phyloP scores from a whole-genome alignment of 2,888 invertebrate genomes.

The Drosophila parthenogenetica region DNA sequence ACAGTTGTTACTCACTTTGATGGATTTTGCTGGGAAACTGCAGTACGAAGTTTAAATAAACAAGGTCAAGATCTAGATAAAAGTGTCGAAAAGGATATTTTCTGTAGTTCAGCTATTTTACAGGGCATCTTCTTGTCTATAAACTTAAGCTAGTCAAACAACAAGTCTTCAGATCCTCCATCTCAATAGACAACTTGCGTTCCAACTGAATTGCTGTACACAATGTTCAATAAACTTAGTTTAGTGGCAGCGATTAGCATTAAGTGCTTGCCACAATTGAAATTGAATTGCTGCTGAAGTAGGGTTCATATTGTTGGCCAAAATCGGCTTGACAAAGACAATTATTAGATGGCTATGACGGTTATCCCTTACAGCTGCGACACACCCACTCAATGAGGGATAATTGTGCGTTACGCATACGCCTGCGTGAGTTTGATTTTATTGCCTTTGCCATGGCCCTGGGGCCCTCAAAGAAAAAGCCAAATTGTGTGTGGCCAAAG shows the following conservation, averaged over 20 bases:
- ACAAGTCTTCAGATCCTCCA: background rate
- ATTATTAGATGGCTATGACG: slow-evolving; percentile 60
- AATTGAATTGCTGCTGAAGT: slow-evolving; percentile 35
- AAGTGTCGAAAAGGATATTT: too few relatives aligned
- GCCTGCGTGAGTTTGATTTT: slow-evolving; percentile 71
- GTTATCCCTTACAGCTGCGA: slow-evolving; percentile 52
- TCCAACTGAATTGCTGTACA: background rate
- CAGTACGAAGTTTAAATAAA: background rate
- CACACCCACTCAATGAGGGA: slow-evolving; percentile 72
- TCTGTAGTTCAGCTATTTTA: too few relatives aligned
- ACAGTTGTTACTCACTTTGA: slow-evolving; percentile 3
- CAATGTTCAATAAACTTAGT: slow-evolving; percentile 18
- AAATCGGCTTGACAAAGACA: slow-evolving; percentile 68
- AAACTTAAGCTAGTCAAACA: too few relatives aligned
- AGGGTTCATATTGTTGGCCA: slow-evolving; percentile 11
- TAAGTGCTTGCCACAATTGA: slow-evolving; percentile 42
- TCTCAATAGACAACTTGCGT: background rate
- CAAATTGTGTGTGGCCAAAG: slow-evolving; percentile 68
- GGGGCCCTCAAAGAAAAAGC: slow-evolving; percentile 16
- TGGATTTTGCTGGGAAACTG: background rate
- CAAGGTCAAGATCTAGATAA: background rate
- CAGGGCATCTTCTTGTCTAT: background rate
- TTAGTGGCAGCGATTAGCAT: slow-evolving; percentile 41
- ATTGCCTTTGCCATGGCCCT: slow-evolving; percentile 54
- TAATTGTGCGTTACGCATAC: slow-evolving; percentile 78